These are phyloP conservation scores for Lypha dubia DNA, from an alignment of 2,888 invertebrate genomes.

Conservation along the genomic window DNA sequence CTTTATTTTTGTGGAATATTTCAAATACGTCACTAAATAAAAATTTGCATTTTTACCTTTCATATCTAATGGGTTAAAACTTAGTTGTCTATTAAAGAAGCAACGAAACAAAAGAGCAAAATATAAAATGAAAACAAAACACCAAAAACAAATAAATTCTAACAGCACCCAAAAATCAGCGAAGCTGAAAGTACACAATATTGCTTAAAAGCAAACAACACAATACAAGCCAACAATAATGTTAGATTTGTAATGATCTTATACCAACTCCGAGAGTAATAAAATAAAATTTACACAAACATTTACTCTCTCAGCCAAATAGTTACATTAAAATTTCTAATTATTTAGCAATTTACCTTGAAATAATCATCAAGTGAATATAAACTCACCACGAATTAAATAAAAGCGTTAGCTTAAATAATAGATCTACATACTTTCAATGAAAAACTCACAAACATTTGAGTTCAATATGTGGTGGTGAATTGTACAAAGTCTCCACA, in stretches of 20 bases:
- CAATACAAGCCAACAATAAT: constrained; percentile 40
- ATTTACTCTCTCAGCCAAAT: background rate
- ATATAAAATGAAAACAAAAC: constrained; percentile 37
- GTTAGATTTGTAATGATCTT: constrained; percentile 43
- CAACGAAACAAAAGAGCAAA: background rate
- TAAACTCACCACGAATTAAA: constrained; percentile 60
- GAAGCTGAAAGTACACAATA: constrained; percentile 71
- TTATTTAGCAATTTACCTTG: constrained; percentile 69
- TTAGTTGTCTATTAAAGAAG: background rate
- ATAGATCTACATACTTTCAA: background rate
- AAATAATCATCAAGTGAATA: constrained; percentile 62
- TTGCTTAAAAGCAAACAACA: constrained; percentile 34
- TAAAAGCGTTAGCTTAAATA: constrained; percentile 61
- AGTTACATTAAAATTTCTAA: constrained; percentile 25
- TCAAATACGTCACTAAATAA: background rate
- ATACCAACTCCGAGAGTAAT: constrained; percentile 37
- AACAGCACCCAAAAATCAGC: constrained; percentile 71
- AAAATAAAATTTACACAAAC: constrained; percentile 23
- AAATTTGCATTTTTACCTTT: background rate
- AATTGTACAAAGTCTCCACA: constrained; percentile 52
- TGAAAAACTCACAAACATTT: constrained; percentile 33
- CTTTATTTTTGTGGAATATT: no score
- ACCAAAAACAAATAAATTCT: constrained; percentile 56
- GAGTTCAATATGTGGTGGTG: constrained; percentile 64
- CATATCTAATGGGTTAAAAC: constrained; percentile 27